Conservation (phyloP, 2,888 invertebrate genomes). For the Drosophila algonquin region DNA sequence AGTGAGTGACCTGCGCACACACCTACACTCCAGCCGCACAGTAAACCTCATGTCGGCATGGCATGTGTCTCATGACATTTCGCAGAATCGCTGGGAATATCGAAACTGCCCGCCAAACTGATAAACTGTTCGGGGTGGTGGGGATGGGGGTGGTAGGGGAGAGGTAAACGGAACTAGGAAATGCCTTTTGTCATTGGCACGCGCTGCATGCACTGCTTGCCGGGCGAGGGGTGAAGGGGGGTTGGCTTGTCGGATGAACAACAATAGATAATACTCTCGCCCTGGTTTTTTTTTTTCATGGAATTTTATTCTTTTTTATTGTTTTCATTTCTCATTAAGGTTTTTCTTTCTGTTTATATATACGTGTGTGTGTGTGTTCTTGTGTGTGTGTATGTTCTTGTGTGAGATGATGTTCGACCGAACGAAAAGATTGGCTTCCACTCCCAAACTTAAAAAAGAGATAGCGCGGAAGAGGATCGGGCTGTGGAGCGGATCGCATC, state of each 20-base stretch:
- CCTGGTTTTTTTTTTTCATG: slow-evolving; percentile 18
- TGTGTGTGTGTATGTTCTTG: slow-evolving; percentile 11
- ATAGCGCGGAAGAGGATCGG: slow-evolving; percentile 9
- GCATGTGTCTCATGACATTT: slow-evolving; percentile 44
- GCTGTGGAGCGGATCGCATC: no score
- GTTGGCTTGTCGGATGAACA: neutral
- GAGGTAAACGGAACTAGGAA: slow-evolving; percentile 41
- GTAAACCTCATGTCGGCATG: slow-evolving; percentile 18
- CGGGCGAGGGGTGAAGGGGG: neutral
- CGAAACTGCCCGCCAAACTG: slow-evolving; percentile 20
- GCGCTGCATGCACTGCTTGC: slow-evolving; percentile 29
- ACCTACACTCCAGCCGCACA: slow-evolving; percentile 33
- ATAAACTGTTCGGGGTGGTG: slow-evolving; percentile 38
- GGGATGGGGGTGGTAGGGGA: neutral
- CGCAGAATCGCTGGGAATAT: slow-evolving; percentile 34
- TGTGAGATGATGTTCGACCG: slow-evolving; percentile 8
- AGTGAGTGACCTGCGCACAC: slow-evolving; percentile 20
- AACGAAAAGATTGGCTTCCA: slow-evolving; percentile 7
- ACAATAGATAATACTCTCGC: neutral
- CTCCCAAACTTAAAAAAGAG: neutral
- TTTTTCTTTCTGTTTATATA: slow-evolving; percentile 15
- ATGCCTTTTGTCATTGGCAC: slow-evolving; percentile 43
- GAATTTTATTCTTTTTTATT: slow-evolving; percentile 44
- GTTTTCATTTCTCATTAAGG: slow-evolving; percentile 14
- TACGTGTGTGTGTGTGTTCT: neutral